Evolutionary conservation across 2,888 invertebrate genomes (phyloP).

Genomic region (Chrysomela aeneicollis): DNA sequence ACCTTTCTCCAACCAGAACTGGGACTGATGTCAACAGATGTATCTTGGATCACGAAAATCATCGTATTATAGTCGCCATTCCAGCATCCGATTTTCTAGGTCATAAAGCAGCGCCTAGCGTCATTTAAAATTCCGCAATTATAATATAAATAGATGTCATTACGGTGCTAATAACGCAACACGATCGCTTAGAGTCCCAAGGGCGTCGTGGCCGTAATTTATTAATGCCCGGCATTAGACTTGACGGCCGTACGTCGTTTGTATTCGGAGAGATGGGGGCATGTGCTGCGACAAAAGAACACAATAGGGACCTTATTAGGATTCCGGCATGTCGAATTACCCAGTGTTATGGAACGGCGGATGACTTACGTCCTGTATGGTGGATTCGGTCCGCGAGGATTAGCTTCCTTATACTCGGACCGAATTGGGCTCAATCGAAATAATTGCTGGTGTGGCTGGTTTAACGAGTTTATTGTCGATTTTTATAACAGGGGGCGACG

Average conservation of each 20-base stretch:
- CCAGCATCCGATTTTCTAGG: conserved; percentile 53
- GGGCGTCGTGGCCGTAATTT: conserved; percentile 62
- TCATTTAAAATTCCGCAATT: conserved; percentile 62
- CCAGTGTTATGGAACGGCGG: conserved; percentile 31
- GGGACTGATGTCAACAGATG: no score
- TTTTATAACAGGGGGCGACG: background rate
- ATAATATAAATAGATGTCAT: conserved; percentile 64
- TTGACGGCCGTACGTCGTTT: conserved; percentile 54
- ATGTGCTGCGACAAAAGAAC: conserved; percentile 53
- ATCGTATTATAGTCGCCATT: background rate
- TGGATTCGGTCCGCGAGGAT: conserved; percentile 43
- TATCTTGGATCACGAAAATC: no score
- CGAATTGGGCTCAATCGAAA: background rate
- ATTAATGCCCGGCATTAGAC: conserved; percentile 61
- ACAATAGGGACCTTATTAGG: conserved; percentile 51
- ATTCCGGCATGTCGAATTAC: conserved; percentile 49
- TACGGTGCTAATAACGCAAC: conserved; percentile 62
- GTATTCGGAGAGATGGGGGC: conserved; percentile 51
- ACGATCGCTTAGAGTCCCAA: conserved; percentile 60
- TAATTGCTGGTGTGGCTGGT: background rate
- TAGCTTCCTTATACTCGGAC: conserved; percentile 40
- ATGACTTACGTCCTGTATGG: conserved; percentile 16
- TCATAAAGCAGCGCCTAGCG: conserved; percentile 54
- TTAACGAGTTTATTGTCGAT: background rate
- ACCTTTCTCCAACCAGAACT: no score